phyloP scores from a whole-genome alignment of 2,888 invertebrate genomes.

The Thymelicus lineola region DNA sequence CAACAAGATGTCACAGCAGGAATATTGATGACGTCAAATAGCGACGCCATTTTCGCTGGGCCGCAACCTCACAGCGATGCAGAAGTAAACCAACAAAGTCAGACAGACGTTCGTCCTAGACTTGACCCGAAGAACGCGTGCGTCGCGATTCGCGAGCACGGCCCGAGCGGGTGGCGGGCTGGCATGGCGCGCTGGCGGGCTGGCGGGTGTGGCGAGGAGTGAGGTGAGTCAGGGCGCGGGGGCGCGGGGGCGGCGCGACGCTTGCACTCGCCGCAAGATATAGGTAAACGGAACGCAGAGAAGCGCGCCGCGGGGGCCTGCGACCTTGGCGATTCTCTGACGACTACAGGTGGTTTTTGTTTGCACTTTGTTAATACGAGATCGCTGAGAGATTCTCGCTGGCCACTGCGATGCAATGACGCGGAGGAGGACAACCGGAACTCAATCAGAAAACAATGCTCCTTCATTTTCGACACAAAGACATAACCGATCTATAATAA shows the following conservation, averaged over 20 bases:
- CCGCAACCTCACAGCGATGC: slow-evolving; percentile 34
- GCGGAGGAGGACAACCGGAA: slow-evolving; percentile 67
- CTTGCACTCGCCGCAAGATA: slow-evolving; percentile 81
- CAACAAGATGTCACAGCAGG: slow-evolving; percentile 5
- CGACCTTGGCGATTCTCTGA: slow-evolving; percentile 81
- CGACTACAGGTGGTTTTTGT: slow-evolving; percentile 84
- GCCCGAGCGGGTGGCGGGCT: slow-evolving; percentile 50
- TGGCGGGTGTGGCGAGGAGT: slow-evolving; percentile 55
- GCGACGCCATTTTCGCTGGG: slow-evolving; percentile 11
- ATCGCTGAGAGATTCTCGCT: slow-evolving; percentile 65
- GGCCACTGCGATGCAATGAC: slow-evolving; percentile 53
- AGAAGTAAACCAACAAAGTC: slow-evolving; percentile 48
- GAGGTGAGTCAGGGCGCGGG: slow-evolving; percentile 70
- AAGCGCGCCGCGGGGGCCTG: slow-evolving; percentile 75
- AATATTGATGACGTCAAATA: slow-evolving; percentile 25
- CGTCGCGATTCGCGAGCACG: slow-evolving; percentile 36
- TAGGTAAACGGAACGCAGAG: slow-evolving; percentile 82
- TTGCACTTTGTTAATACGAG: slow-evolving; percentile 66
- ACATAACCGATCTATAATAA: slow-evolving; percentile 23
- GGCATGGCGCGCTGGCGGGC: no score
- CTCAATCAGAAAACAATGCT: slow-evolving; percentile 63
- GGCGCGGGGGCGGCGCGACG: slow-evolving; percentile 56
- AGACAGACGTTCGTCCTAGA: slow-evolving; percentile 65
- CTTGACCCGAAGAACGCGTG: slow-evolving; percentile 57
- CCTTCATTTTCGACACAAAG: slow-evolving; percentile 49